Base-by-base conservation (phyloP, 1,140 invertebrate species). In the Tetraneura akinire region DNA sequence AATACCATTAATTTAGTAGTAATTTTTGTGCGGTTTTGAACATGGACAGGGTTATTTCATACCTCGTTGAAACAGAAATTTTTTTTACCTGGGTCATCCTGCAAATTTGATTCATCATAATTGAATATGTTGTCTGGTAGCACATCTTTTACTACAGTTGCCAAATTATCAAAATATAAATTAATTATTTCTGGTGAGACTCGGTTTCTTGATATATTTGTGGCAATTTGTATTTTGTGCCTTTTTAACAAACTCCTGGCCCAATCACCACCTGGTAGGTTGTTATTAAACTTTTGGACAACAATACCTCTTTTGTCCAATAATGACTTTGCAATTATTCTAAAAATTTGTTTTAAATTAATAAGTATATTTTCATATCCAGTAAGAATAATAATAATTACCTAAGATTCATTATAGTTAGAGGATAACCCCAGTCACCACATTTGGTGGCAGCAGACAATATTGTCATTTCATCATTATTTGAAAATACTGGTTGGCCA, bases 181-280 rank as follows among this genome's bases (percentile, higher is more conserved):
- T 53, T 14, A 53, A 4, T 53, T 53, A 53, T 53, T 53, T 53
- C 3, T 5, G 51, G 10, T 18, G 51, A 53, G 3, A 53, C 10
- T 53, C 10, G 51, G 51, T 16, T 53, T 53, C 51, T 53, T 53
- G 51, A 53, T 53, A 53, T 53, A n/a, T n/a, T 53, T 53, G 51
- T 4, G 2, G 51, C 10, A 53, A 53, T 53, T 53, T 11, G 9
- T 53, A 53, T 53, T 53, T 53, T 14, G 10, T 53, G 51, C 11
- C 51, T 53, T 3, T 53, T 53, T 53, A 53, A 53, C 11, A 53
- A 53, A 53, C 51, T 53, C 11, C 51, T 53, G 51, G 51, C 10
- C 51, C 51, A 53, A 53, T 53, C 51, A 53, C 11, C 51, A 11
- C 51, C 10, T 53, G 51, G 51, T 53, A 53, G 10, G 10, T 53